A percentile compares a stretch with the other conserved stretches of the same genome.
Conservation (phyloP, 1,140 invertebrate genomes). For the Zaprionus vittiger region DNA sequence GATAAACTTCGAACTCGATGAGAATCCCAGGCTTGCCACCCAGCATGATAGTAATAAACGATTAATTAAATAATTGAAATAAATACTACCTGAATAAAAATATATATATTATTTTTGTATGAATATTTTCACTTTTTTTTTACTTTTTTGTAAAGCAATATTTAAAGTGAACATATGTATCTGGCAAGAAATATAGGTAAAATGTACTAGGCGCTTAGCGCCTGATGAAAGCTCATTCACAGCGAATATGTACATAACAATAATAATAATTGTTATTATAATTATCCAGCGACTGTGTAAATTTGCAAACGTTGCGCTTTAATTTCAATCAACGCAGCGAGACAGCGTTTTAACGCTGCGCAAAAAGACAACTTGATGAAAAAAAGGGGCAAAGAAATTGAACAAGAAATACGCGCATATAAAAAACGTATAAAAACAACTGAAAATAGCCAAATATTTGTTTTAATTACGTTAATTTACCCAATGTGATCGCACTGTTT, state of each 20-base stretch:
- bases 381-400: not conserved
- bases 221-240: not conserved
- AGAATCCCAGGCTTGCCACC: too few relatives aligned
- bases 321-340: slow-evolving; percentile 8
- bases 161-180: too few relatives aligned
- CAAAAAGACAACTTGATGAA: not conserved
- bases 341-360: not conserved
- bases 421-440: slow-evolving; percentile 12
- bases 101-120: too few relatives aligned
- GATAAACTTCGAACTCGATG: too few relatives aligned
- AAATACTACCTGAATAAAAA: too few relatives aligned
- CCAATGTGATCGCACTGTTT: not conserved
- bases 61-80: too few relatives aligned
- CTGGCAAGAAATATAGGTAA: too few relatives aligned
- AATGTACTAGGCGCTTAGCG: too few relatives aligned
- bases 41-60: too few relatives aligned
- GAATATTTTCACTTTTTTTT: too few relatives aligned
- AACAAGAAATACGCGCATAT: not conserved
- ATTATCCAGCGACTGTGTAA: not conserved
- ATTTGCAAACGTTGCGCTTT: slow-evolving; percentile 1
- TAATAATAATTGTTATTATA: slow-evolving; percentile 6
- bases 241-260: not conserved
- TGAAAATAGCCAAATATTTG: not conserved
- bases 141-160: too few relatives aligned
- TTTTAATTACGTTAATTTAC: not conserved